Percentiles rank a stretch among this genome's conserved stretches.
Evolutionary conservation across 2,888 invertebrate genomes (phyloP).

Genomic region (Palloptera scutellata): DNA sequence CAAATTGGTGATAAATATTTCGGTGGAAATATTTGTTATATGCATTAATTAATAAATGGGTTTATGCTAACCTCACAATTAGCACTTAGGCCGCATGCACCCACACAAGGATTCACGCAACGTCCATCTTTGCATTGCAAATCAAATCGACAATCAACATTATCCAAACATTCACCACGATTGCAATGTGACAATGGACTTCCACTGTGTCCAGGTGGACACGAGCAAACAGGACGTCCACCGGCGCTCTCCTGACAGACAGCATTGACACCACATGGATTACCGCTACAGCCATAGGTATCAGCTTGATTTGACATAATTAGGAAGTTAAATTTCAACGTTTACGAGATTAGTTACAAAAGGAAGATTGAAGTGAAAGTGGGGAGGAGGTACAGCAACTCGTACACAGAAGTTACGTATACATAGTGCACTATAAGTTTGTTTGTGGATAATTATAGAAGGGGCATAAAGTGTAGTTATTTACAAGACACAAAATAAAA

Average conservation of each 20-base stretch:
- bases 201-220: conserved; percentile 80
- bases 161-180: conserved; percentile 79
- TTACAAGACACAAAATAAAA: background rate
- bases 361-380: background rate
- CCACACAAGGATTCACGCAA: conserved; percentile 81
- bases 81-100: conserved; percentile 78
- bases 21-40: background rate
- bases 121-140: conserved; percentile 78
- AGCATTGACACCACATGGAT: conserved; percentile 74
- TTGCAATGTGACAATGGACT: conserved; percentile 79
- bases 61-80: conserved; percentile 72
- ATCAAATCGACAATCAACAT: conserved; percentile 78
- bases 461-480: background rate
- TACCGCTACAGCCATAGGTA: conserved; percentile 66
- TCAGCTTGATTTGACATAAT: conserved; percentile 20
- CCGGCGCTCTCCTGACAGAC: conserved; percentile 71
- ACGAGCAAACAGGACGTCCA: conserved; percentile 82
- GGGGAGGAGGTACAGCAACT: too few relatives aligned
- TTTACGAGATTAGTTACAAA: background rate
- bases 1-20: background rate
- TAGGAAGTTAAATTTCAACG: background rate
- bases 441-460: background rate
- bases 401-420: too few relatives aligned
- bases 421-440: background rate
- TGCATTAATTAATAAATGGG: background rate